Evolutionary conservation across 2,797 vertebrate genomes (phyloP), one percentile per base, ranked within the genome.

Genomic region (Aphelocoma californica): DNA sequence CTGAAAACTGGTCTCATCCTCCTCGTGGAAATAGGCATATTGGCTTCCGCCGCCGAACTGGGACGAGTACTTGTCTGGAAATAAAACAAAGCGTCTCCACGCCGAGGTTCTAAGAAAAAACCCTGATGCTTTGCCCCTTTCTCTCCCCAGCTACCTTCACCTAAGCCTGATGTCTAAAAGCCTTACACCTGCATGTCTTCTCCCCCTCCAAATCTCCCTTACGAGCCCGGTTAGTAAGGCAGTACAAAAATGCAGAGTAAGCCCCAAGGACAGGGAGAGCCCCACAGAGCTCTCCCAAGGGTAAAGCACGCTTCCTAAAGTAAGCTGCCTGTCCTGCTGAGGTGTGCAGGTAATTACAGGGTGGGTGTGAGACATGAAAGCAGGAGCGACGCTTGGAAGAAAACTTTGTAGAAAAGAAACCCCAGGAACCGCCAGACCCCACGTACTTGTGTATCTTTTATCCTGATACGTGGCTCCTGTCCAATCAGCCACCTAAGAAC

Each of bases 401-500:
- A 71, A 50, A 47, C 19, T 85, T 1, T 38, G 38, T 13, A 61
- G 10, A 8, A 78, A 85, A 38, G 3, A 71, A 81, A 44, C 6
- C 25, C 48, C 10, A 44, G 44, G 7, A 64, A 18, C 12, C 34
- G 58, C n/a, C 20, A 26, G 12, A 36, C 50, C 56, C 48, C 51
- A 98, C 99, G 97, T 97, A 99, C 99, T 99, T 61, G 99, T 99
- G 88, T 99, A 99, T 98, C 99, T 98, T 97, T 99, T 99, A 97
- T 99, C 99, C 93, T 99, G 99, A 85, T 99, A 99, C 0, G 99
- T 99, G 26, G 99, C 99, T 92, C 99, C 99, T 2, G 99, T 99
- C 99, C 99, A 99, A 79, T 99, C 99, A 8, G 99, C 99, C 60
- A 99, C 99, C 99, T 99, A 75, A 88, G 28, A 42, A 94, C 24